Evolutionary conservation across 2,113 vertebrate genomes (phyloP).

Genomic region (Pseudorectes ferrugineus): DNA sequence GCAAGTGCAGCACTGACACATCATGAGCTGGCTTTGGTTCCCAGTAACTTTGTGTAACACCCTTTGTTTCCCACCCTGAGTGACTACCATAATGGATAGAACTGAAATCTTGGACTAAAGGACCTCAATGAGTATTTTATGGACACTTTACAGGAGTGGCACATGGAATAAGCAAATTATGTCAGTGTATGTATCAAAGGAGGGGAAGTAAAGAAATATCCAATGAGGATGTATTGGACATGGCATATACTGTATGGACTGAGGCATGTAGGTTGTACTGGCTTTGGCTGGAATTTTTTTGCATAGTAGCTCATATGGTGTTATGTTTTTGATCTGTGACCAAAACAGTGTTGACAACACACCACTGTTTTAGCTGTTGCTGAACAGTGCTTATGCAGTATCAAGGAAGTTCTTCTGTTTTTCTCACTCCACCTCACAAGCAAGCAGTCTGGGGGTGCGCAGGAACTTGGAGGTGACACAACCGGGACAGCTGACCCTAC

Average conservation of each 20-base stretch:
- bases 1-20: not conserved
- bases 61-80: not conserved
- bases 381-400: not conserved
- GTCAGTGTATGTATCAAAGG: not conserved
- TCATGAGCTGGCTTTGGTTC: not conserved
- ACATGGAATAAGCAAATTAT: not conserved
- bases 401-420: not conserved
- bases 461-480: not conserved
- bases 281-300: not conserved
- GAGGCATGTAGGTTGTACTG: too few relatives aligned
- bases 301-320: not conserved
- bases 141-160: not conserved
- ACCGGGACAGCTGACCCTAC: fast-evolving
- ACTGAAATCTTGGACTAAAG: not conserved
- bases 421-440: fast-evolving
- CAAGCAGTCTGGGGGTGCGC: fast-evolving
- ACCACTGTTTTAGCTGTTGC: not conserved
- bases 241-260: too few relatives aligned
- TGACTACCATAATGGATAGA: not conserved
- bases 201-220: not conserved
- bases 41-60: not conserved
- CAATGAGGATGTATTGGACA: not conserved
- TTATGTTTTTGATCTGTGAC: not conserved
- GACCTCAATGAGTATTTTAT: fast-evolving
- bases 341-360: not conserved